These are phyloP conservation scores for Neomonachus schauinslandi DNA, from an alignment of 2,113 vertebrate species.

Conservation along the genomic window DNA sequence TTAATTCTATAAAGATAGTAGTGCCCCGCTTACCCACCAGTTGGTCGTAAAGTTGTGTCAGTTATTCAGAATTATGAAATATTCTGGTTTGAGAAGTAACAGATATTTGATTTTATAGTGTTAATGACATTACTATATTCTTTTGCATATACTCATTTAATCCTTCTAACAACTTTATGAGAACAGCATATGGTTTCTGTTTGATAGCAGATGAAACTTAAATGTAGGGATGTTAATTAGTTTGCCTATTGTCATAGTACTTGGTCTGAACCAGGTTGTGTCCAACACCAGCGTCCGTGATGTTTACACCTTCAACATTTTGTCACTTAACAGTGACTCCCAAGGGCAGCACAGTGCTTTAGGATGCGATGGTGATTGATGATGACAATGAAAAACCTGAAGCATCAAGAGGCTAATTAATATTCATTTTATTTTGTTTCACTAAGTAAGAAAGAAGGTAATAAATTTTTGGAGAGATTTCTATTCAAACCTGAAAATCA, in stretches of 20 bases:
- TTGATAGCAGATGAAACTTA: not conserved
- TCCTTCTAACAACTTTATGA: not conserved
- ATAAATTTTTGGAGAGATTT: slow-evolving; percentile 49
- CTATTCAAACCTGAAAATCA: slow-evolving; percentile 18
- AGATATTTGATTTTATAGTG: not conserved
- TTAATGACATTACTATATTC: not conserved
- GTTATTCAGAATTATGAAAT: slow-evolving; percentile 23
- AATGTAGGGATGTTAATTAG: not conserved
- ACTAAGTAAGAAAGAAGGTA: not conserved
- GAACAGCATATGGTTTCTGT: not conserved
- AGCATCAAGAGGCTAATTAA: not conserved
- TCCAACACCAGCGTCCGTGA: not conserved
- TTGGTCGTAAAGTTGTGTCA: not conserved
- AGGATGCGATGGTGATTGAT: not conserved
- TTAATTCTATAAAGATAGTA: not conserved
- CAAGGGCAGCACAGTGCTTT: not conserved
- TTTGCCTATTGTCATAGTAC: not conserved
- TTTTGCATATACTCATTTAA: not conserved
- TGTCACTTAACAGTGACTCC: not conserved
- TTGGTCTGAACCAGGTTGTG: not conserved
- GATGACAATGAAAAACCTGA: not conserved
- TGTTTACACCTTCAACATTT: not conserved
- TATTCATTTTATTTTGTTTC: slow-evolving; percentile 36
- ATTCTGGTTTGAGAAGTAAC: not conserved
- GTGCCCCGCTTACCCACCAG: not conserved